Evolutionary conservation across 2,113 vertebrate species (phyloP).

Genomic region (Callipepla squamata): DNA sequence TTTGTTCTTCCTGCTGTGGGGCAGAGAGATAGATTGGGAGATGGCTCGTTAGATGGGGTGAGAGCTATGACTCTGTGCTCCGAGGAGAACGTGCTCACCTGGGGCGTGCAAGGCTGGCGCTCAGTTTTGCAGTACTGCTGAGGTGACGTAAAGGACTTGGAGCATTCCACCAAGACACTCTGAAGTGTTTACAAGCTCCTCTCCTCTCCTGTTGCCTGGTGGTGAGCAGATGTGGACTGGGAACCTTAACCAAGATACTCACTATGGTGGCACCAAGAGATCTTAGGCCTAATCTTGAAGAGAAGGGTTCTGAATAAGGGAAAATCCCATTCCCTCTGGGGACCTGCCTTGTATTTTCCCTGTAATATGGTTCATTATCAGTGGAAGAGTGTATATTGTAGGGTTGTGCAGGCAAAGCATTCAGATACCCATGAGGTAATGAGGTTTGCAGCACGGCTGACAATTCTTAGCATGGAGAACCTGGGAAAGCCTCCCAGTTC

Average conservation of each 20-base stretch:
- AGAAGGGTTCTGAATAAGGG: neutral
- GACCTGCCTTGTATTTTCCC: neutral
- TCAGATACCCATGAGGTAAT: neutral
- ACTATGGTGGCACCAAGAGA: neutral
- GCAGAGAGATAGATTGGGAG: neutral
- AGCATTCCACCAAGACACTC: neutral
- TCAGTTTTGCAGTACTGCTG: neutral
- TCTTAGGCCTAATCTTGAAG: neutral
- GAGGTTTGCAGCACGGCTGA: neutral
- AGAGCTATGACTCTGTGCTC: neutral
- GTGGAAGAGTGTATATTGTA: fast-evolving
- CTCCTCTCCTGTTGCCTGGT: neutral
- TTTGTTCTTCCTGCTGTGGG: neutral
- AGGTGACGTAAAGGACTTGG: neutral
- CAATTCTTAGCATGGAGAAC: neutral
- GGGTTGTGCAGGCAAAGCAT: neutral
- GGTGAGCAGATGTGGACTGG: neutral
- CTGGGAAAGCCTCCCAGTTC: neutral
- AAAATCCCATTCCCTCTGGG: neutral
- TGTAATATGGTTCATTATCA: neutral
- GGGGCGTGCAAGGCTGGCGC: neutral
- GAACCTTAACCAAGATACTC: neutral
- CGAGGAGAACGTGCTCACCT: neutral
- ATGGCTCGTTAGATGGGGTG: neutral
- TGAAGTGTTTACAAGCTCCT: neutral